Evolutionary conservation across 1,140 invertebrate species (phyloP), one percentile per base, ranked within the genome.

Genomic region (Drosophila willistoni): DNA sequence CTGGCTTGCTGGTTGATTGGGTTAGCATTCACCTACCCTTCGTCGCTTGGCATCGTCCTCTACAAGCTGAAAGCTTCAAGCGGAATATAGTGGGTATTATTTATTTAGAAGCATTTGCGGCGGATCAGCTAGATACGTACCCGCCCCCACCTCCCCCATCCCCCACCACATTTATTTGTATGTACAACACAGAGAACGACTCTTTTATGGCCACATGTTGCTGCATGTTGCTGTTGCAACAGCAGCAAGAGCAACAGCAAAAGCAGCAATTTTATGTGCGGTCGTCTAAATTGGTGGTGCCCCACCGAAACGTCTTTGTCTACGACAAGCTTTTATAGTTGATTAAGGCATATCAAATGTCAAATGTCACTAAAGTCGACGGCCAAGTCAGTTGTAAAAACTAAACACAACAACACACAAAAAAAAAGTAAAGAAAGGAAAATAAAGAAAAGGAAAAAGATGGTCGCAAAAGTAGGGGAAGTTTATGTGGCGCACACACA

Each of bases 321-420:
- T 79, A 68, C 67, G 62, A 71, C 60, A 72, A 74, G 77, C 84
- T 89, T 89, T 89, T 89, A 89, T 89, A 89, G 84, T 89, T 89
- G 84, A 89, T 89, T 89, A 89, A 89, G 85, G 77, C 84, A 89
- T 89, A 89, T 89, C 84, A 89, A 89, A 89, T 89, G 81, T 89
- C 84, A 87, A 86, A 87, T 83, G 83, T 83, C 83, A 87, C 72
- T 72, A 77, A 77, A 77, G 84, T 73, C 76, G 79, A 86, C 83
- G 79, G 75, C 78, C 51, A 75, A 76, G 82, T 70, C 82, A 79
- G 82, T 65, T 86, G 82, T 87, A 87, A 87, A 87, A 87, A 83
- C 79, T 73, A 87, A 86, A 77, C 69, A 72, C 19, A 51, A 51
- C 44, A 77, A 76, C 29, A 29, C 29, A 29, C 22, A 29, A 56